Conservation (phyloP, 2,888 invertebrate genomes). For the Oscheius myriophilus region DNA sequence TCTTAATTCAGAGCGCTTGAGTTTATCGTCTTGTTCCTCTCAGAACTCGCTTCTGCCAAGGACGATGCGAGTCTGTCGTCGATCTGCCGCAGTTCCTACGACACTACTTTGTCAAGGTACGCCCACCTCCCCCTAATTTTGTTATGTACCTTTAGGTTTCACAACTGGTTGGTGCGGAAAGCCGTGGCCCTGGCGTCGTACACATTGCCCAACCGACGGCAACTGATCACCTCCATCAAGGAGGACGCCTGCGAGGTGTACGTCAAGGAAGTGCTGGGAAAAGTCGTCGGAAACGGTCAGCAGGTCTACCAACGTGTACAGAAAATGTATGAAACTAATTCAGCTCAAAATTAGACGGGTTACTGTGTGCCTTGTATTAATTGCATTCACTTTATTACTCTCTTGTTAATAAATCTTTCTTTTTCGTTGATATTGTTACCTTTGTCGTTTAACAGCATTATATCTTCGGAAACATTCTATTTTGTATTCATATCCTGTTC, state of each 20-base stretch:
- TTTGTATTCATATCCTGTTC: neutral
- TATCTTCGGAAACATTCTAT: no score
- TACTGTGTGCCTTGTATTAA: neutral
- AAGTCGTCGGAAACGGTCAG: neutral
- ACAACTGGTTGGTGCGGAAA: conserved; percentile 50
- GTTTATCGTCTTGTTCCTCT: conserved; percentile 48
- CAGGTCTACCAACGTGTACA: conserved; percentile 1
- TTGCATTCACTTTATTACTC: neutral
- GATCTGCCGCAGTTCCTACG: conserved; percentile 49
- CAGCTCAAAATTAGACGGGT: neutral
- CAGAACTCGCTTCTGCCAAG: conserved; percentile 24
- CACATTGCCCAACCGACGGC: conserved; percentile 44
- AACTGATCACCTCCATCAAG: conserved; percentile 44
- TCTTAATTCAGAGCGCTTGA: conserved; percentile 40
- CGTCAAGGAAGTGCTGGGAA: neutral
- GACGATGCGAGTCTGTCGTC: conserved; percentile 41
- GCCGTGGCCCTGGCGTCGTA: conserved; percentile 53
- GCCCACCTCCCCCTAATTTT: no score
- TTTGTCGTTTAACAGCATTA: no score
- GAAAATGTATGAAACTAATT: no score
- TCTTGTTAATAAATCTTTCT: no score
- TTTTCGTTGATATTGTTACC: no score
- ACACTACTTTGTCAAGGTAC: conserved; percentile 45
- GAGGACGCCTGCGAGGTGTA: conserved; percentile 79
- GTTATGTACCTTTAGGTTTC: no score